A percentile compares a stretch with the other conserved stretches of the same genome.
Conservation (phyloP, 2,797 vertebrate genomes). For the Sebastiscus tertius region DNA sequence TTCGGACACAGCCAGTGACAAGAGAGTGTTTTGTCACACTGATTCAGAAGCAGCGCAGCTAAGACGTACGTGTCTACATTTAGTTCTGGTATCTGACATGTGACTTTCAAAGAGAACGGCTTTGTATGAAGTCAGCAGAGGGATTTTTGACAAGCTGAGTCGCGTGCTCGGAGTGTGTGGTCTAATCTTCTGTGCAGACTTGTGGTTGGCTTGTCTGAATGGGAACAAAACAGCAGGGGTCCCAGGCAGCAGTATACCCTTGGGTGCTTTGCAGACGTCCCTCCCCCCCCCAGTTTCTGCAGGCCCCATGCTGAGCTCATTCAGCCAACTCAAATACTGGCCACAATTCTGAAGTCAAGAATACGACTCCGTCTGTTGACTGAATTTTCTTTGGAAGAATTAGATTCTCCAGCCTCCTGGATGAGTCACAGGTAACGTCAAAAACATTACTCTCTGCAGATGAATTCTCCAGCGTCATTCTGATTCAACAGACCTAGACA, state of each 20-base stretch:
- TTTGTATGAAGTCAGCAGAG: conserved; percentile 17
- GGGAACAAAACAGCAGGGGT: conserved; percentile 44
- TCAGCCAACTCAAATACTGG: conserved; percentile 41
- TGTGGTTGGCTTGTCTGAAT: conserved; percentile 47
- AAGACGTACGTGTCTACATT: background rate
- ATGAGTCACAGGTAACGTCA: conserved; percentile 5
- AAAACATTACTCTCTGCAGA: conserved; percentile 16
- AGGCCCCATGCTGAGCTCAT: conserved; percentile 47
- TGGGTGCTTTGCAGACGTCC: conserved; percentile 49
- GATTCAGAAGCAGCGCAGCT: background rate
- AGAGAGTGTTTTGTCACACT: background rate
- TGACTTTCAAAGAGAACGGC: conserved; percentile 9
- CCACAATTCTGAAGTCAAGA: conserved; percentile 35
- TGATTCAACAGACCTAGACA: background rate
- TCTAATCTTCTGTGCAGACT: conserved; percentile 6
- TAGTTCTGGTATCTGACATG: conserved; percentile 2
- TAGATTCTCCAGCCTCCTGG: background rate
- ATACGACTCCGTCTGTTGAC: background rate
- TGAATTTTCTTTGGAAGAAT: background rate
- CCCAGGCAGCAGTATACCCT: conserved; percentile 27
- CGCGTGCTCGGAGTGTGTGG: background rate
- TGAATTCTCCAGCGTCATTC: background rate
- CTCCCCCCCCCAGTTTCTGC: conserved; percentile 22
- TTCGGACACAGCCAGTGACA: background rate
- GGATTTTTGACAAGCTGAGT: conserved; percentile 41